These are phyloP conservation scores for Chironomus riparius DNA, from an alignment of 2,888 invertebrate species.

Conservation along the genomic window DNA sequence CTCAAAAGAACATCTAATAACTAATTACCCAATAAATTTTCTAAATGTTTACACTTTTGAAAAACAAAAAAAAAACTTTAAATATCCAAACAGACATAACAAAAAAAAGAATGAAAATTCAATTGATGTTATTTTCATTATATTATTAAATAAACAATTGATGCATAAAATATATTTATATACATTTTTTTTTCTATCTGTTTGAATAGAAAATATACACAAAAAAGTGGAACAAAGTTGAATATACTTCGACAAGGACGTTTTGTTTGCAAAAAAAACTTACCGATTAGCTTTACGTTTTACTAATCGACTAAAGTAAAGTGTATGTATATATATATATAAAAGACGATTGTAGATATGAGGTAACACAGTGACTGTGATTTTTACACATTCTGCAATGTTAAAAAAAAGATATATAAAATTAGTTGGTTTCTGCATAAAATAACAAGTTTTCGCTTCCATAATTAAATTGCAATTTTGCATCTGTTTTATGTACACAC, in stretches of 20 bases:
- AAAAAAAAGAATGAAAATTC: too few relatives aligned
- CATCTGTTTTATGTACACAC: background rate
- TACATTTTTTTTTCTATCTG: background rate
- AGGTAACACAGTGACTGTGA: constrained; percentile 13
- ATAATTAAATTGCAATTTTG: background rate
- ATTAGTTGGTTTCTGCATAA: background rate
- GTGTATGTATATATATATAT: background rate
- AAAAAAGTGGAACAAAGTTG: constrained; percentile 45
- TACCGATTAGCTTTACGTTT: constrained; percentile 18
- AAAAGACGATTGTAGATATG: constrained; percentile 11
- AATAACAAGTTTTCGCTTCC: background rate
- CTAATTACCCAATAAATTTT: too few relatives aligned
- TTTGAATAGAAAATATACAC: constrained; percentile 29
- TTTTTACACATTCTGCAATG: background rate
- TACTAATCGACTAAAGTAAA: background rate
- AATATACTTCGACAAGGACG: constrained; percentile 46
- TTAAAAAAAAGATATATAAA: background rate
- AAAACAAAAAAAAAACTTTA: too few relatives aligned
- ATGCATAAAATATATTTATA: too few relatives aligned
- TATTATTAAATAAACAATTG: too few relatives aligned
- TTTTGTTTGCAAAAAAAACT: constrained; percentile 23
- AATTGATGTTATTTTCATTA: too few relatives aligned
- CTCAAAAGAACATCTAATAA: too few relatives aligned
- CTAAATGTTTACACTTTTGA: too few relatives aligned
- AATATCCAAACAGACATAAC: too few relatives aligned